These are phyloP conservation scores for Gonatopus flavifemur DNA, from an alignment of 1,140 invertebrate genomes.

Conservation along the genomic window DNA sequence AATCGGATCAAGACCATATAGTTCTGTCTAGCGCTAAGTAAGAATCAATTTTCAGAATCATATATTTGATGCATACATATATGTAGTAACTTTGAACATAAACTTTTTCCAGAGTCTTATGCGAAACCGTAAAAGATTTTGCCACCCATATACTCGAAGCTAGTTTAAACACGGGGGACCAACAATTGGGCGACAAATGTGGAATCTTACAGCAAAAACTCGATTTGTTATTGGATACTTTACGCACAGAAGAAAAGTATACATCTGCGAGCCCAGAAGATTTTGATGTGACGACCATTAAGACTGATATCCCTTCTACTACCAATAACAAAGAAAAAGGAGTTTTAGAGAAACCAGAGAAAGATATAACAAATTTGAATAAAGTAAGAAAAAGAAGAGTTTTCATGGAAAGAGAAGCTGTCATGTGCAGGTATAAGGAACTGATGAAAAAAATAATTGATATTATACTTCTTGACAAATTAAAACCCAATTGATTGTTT, in stretches of 20 bases:
- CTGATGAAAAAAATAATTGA: neutral
- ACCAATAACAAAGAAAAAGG: slow-evolving; percentile 61
- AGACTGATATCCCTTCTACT: slow-evolving; percentile 29
- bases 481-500: slow-evolving; percentile 16
- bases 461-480: neutral
- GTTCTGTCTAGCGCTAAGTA: slow-evolving; percentile 77
- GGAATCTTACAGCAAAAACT: slow-evolving; percentile 77
- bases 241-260: slow-evolving; percentile 67
- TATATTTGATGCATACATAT: neutral
- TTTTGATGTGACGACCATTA: slow-evolving; percentile 25
- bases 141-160: slow-evolving; percentile 65
- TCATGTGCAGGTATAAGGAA: slow-evolving; percentile 42
- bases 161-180: slow-evolving; percentile 62
- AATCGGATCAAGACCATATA: slow-evolving; percentile 77
- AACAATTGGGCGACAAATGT: slow-evolving; percentile 70
- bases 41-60: no score
- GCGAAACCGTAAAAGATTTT: slow-evolving; percentile 81
- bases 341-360: slow-evolving; percentile 65
- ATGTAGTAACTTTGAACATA: slow-evolving; percentile 4
- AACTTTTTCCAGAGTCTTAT: slow-evolving; percentile 62
- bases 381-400: slow-evolving; percentile 37
- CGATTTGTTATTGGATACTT: slow-evolving; percentile 70
- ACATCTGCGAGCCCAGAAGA: slow-evolving; percentile 34
- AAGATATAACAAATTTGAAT: slow-evolving; percentile 57
- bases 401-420: slow-evolving; percentile 38